phyloP scores from a whole-genome alignment of 2,113 vertebrate species.

The Python bivittatus region DNA sequence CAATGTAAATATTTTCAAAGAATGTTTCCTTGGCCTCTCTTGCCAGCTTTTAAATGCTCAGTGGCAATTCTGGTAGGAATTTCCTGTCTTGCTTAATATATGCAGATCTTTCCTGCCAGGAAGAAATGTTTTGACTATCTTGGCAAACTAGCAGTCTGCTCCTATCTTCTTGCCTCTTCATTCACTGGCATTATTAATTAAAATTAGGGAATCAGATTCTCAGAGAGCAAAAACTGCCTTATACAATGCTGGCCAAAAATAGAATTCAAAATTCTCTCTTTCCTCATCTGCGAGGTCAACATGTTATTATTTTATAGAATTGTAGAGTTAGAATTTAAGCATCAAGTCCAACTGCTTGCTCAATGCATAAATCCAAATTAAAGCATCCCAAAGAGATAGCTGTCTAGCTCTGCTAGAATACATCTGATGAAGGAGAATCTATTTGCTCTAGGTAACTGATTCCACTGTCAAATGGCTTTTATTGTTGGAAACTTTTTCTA shows the following conservation, averaged over 20 bases:
- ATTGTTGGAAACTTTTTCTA: no score
- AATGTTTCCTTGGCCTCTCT: neutral
- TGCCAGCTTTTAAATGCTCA: neutral
- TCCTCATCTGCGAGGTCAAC: neutral
- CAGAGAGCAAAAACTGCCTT: neutral
- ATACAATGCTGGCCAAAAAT: neutral
- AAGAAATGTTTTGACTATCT: neutral
- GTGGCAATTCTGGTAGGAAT: neutral
- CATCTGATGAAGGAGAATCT: neutral
- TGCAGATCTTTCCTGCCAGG: no score
- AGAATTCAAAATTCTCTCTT: neutral
- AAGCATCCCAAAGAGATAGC: neutral
- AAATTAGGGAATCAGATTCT: neutral
- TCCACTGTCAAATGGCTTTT: neutral
- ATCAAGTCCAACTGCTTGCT: neutral
- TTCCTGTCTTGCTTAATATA: neutral
- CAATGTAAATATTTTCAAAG: neutral
- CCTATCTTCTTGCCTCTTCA: neutral
- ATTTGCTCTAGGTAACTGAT: neutral
- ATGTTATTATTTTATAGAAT: neutral
- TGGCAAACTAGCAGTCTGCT: neutral
- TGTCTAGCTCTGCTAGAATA: neutral
- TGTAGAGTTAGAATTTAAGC: neutral
- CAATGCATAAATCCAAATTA: neutral
- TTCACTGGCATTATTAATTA: neutral